phyloP scores from a whole-genome alignment of 1,140 invertebrate species.

The Drosophila sp. region DNA sequence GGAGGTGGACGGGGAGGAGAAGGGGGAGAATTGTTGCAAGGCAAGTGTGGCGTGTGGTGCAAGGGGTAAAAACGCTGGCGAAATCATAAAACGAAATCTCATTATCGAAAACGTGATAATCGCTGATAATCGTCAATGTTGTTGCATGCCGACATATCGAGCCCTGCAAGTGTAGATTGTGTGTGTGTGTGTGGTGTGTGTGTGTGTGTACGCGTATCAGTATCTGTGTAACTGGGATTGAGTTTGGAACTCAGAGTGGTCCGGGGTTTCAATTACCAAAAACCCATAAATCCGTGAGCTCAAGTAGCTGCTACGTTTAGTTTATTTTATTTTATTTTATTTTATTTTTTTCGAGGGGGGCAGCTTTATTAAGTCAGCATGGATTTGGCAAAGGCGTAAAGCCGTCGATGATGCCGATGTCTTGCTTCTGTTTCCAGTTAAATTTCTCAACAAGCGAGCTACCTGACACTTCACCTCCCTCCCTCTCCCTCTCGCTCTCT shows the following conservation, averaged over 20 bases:
- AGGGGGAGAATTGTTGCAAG: background rate
- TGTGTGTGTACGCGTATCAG: background rate
- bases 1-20: no score
- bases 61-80: constrained; percentile 42
- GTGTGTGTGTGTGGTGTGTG: background rate
- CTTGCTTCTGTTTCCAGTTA: constrained; percentile 45
- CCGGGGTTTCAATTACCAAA: constrained; percentile 52
- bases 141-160: constrained; percentile 31
- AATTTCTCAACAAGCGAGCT: constrained; percentile 23
- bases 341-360: no score
- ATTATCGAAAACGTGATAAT: constrained; percentile 80
- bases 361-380: constrained; percentile 53
- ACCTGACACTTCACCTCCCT: constrained; percentile 12
- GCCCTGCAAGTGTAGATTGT: no score
- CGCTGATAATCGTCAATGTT: constrained; percentile 79
- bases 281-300: constrained; percentile 52
- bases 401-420: constrained; percentile 22
- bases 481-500: background rate
- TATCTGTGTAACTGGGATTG: background rate
- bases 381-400: constrained; percentile 56
- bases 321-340: no score
- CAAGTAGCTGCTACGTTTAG: constrained; percentile 40
- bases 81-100: constrained; percentile 72
- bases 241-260: background rate
- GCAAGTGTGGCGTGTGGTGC: background rate